Conservation (phyloP, 2,113 vertebrate species). For the Siniperca chuatsi region DNA sequence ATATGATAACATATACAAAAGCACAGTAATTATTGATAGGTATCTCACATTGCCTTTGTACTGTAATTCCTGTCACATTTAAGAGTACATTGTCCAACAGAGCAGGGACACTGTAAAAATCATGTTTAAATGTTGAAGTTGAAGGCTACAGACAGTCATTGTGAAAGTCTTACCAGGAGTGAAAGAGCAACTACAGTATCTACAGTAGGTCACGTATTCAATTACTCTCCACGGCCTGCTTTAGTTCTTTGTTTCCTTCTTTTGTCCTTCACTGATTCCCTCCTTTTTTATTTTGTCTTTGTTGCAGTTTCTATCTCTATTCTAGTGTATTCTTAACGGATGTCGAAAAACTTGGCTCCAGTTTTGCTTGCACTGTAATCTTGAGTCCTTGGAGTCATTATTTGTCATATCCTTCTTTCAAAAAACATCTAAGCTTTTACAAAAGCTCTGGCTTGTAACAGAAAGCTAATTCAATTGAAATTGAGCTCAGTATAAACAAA, state of each 20-base stretch:
- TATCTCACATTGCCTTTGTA: slow-evolving; percentile 1
- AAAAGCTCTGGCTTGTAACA: not conserved
- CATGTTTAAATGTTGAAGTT: slow-evolving; percentile 6
- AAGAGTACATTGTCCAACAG: not conserved
- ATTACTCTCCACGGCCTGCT: not conserved
- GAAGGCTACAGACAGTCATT: slow-evolving; percentile 3
- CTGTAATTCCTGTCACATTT: slow-evolving; percentile 17
- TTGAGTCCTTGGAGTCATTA: not conserved
- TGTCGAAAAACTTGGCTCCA: not conserved
- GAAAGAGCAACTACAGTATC: not conserved
- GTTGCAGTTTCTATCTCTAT: not conserved
- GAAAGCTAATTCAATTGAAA: slow-evolving; percentile 18
- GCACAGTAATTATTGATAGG: not conserved
- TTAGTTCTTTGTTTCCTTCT: slow-evolving; percentile 2
- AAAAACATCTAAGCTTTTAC: not conserved
- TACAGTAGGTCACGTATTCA: slow-evolving; percentile 2
- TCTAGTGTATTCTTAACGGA: not conserved
- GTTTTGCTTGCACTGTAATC: not conserved
- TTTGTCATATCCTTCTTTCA: not conserved
- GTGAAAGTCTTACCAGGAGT: not conserved
- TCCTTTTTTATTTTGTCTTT: not conserved
- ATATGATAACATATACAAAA: not conserved
- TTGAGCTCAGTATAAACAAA: not conserved
- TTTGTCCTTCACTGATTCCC: not conserved
- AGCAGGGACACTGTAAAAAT: not conserved